Evolutionary conservation across 2,113 vertebrate species (phyloP).

Genomic region (Cranoglanis bouderius): DNA sequence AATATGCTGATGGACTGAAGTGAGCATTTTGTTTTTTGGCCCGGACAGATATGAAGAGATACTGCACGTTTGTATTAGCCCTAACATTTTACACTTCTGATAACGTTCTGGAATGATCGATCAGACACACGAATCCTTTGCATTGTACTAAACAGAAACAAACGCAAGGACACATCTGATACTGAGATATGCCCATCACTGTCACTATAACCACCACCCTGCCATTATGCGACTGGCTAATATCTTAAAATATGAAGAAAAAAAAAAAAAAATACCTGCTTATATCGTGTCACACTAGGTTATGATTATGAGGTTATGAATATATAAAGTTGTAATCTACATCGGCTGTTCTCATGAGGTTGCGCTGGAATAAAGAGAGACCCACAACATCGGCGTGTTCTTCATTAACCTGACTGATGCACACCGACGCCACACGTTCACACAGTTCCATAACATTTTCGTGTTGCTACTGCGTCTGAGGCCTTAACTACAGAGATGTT

Average conservation of each 20-base stretch:
- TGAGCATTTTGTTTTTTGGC: background rate
- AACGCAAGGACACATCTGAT: constrained; percentile 20
- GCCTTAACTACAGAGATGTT: constrained; percentile 35
- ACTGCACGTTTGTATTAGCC: constrained; percentile 36
- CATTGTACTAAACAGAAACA: constrained; percentile 26
- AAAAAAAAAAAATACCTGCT: background rate
- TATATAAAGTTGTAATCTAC: constrained; percentile 40
- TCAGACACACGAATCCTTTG: constrained; percentile 38
- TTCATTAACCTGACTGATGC: constrained; percentile 35
- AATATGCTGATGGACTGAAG: background rate
- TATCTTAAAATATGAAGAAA: constrained; percentile 26
- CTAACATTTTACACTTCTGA: constrained; percentile 38
- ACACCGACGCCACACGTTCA: constrained; percentile 15
- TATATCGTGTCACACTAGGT: background rate
- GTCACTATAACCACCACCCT: constrained; percentile 9
- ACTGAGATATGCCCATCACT: constrained; percentile 30
- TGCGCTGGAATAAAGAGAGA: constrained; percentile 41
- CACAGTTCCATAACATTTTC: constrained; percentile 41
- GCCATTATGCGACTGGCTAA: constrained; percentile 32
- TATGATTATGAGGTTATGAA: constrained; percentile 36
- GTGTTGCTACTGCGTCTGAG: constrained; percentile 44
- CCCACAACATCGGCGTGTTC: constrained; percentile 33
- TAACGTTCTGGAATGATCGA: constrained; percentile 44
- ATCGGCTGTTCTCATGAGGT: constrained; percentile 51
- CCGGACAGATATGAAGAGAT: constrained; percentile 29